Conservation (phyloP, 2,113 vertebrate genomes). For the Willisornis vidua region DNA sequence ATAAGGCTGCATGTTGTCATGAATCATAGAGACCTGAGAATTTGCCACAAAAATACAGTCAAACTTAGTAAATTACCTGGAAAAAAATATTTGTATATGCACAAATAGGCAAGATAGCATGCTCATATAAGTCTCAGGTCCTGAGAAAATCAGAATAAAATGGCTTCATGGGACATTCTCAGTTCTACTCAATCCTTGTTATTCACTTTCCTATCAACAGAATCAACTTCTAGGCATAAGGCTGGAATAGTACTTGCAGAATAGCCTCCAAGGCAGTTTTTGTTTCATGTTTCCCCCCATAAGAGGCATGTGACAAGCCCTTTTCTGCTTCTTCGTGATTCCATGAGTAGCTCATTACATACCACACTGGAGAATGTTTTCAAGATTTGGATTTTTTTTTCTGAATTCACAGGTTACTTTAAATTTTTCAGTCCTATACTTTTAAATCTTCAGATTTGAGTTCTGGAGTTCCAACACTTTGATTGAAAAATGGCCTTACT, state of each 20-base stretch:
- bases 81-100: neutral
- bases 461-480: neutral
- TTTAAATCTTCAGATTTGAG: neutral
- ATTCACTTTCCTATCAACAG: neutral
- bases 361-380: neutral
- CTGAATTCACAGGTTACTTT: neutral
- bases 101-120: neutral
- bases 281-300: neutral
- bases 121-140: neutral
- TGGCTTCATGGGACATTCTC: neutral
- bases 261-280: neutral
- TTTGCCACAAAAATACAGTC: neutral
- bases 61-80: neutral
- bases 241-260: neutral
- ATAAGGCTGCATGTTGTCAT: neutral
- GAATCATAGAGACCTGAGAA: neutral
- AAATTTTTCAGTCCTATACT: neutral
- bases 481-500: neutral
- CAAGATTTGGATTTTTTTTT: neutral
- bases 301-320: neutral
- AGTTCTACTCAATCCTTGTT: neutral
- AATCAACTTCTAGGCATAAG: neutral
- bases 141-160: neutral
- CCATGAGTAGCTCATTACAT: neutral
- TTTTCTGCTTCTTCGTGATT: neutral